These are phyloP conservation scores for Siderastrea radians DNA, from an alignment of 92 coral and sea anemone genomes.

Conservation along the genomic window DNA sequence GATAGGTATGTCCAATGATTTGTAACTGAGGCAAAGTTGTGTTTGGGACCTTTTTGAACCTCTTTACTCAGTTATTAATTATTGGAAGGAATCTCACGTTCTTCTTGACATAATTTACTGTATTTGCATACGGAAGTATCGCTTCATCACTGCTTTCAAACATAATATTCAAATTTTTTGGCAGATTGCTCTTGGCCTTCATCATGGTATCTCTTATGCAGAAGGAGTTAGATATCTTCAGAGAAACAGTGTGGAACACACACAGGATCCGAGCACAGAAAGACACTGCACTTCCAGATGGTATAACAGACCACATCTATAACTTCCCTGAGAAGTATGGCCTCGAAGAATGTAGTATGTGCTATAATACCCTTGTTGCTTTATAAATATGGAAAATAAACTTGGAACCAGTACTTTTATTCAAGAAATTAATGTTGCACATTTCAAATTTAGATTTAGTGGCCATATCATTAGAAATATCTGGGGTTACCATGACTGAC, in stretches of 20 bases:
- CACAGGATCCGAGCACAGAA: slow-evolving; percentile 47
- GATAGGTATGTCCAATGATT: slow-evolving; percentile 26
- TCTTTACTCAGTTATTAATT: not conserved
- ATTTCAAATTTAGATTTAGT: too few species aligned
- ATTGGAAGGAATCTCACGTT: slow-evolving; percentile 12
- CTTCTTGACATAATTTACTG: slow-evolving; percentile 28
- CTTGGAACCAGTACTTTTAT: not conserved
- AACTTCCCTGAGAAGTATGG: slow-evolving; percentile 30
- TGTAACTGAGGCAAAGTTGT: slow-evolving; percentile 6
- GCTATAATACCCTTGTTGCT: slow-evolving; percentile 13
- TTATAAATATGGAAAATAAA: not conserved
- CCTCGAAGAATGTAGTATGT: slow-evolving; percentile 19
- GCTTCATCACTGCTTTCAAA: slow-evolving; percentile 21
- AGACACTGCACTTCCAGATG: slow-evolving; percentile 36
- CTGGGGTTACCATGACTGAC: not conserved
- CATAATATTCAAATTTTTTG: not conserved
- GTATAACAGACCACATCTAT: slow-evolving; percentile 34
- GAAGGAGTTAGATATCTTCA: slow-evolving; percentile 35
- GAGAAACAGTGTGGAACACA: slow-evolving; percentile 40
- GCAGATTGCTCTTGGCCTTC: slow-evolving; percentile 42
- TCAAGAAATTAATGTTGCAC: not conserved
- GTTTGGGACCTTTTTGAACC: slow-evolving; percentile 12
- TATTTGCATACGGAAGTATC: slow-evolving; percentile 1
- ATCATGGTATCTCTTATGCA: slow-evolving; percentile 21
- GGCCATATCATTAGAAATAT: too few species aligned